phyloP scores from a whole-genome alignment of 2,797 vertebrate genomes.

The Triplophysa yarkandensis region DNA sequence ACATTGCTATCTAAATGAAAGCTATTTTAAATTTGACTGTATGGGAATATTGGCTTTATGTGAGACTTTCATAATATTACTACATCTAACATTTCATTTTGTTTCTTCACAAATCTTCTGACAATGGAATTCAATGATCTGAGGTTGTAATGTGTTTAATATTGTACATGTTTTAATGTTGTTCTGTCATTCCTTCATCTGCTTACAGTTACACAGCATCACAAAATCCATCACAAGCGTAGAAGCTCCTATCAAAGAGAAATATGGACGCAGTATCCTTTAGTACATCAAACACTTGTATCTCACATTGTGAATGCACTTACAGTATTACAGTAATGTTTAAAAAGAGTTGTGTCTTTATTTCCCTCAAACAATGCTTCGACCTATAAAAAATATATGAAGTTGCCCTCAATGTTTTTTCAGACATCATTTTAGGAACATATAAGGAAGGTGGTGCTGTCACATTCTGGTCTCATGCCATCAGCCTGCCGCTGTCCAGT shows the following conservation, averaged over 20 bases:
- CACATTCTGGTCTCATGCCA: constrained; percentile 92
- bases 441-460: constrained; percentile 91
- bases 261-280: constrained; percentile 94
- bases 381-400: background rate
- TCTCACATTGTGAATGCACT: no score
- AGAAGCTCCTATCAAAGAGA: constrained; percentile 91
- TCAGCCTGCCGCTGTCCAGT: constrained; percentile 91
- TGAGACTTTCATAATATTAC: no score
- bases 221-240: constrained; percentile 85
- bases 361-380: background rate
- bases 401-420: constrained; percentile 74
- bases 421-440: constrained; percentile 90
- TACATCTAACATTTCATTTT: no score
- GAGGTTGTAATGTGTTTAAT: no score
- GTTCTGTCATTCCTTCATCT: constrained; percentile 16
- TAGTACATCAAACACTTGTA: background rate
- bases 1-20: no score
- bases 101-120: no score
- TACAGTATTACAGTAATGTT: no score
- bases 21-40: no score
- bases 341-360: no score
- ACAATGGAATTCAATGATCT: no score
- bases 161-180: background rate
- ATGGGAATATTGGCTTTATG: no score
- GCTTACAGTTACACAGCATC: constrained; percentile 86